Evolutionary conservation across 2,113 vertebrate genomes (phyloP), one percentile per base, ranked within the genome.

Genomic region (Glareola pratincola): DNA sequence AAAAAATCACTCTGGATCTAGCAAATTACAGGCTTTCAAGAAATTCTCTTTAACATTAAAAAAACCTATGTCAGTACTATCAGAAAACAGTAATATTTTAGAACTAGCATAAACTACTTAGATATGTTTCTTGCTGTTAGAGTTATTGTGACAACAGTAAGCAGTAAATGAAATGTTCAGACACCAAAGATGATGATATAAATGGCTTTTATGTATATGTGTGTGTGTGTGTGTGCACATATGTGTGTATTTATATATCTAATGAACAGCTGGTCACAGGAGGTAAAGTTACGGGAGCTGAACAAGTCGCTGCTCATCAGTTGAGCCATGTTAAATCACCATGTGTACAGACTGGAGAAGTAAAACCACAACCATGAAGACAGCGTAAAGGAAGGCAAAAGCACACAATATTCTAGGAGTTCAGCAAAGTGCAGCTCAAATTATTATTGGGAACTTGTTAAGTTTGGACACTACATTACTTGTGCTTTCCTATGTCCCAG

Each of bases 11-110:
- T 67, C 37, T 36, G 72, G 76, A 79, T 86, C 92, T 80, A 93
- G 45, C 54, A 94, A 80, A 96, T 89, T 92, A 60, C 27, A 86
- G 69, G 50, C 41, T 94, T 92, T 95, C 66, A 81, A 53, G 56
- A 82, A 80, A 73, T 89, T 92, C 9, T 47, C 45, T 78, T 84
- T 72, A 91, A 78, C 4, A 26, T 82, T 59, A 48, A 86, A 59
- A 92, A 77, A 24, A 1, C 1, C 5, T 4, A 34, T 14, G 32
- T 60, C 45, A 57, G 37, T 92, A 47, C 50, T 83, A 63, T 54
- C 16, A 74, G 83, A 85, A 96, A 89, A 88, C 62, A 80, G 37
- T 60, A 73, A 73, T 78, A 76, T 66, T 92, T 95, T 90, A 68
- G 22, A 93, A 79, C 48, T 71, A 86, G 34, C 34, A 36, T 73